Conservation (phyloP, 1,140 invertebrate species). For the Drosophila sp. region DNA sequence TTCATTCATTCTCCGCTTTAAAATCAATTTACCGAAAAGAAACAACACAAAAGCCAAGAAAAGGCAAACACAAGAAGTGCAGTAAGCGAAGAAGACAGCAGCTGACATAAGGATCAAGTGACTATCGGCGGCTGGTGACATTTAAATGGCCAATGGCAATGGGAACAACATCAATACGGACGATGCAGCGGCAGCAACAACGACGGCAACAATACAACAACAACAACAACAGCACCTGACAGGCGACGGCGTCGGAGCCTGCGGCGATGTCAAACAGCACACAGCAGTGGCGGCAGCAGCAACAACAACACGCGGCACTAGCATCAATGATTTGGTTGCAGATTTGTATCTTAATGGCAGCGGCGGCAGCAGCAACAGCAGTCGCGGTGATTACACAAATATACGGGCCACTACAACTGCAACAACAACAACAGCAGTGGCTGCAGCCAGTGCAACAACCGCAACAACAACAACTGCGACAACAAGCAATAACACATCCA, state of each 20-base stretch:
- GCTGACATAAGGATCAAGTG: slow-evolving; percentile 7
- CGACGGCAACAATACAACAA: slow-evolving; percentile 37
- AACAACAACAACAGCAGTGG: slow-evolving; percentile 7
- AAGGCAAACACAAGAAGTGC: slow-evolving; percentile 27
- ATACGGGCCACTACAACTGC: slow-evolving; percentile 43
- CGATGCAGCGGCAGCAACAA: slow-evolving; percentile 50
- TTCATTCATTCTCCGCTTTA: slow-evolving; percentile 4
- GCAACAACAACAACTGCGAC: slow-evolving; percentile 11
- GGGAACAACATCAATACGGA: slow-evolving; percentile 68
- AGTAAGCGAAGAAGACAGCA: slow-evolving; percentile 1
- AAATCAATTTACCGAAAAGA: slow-evolving; percentile 49
- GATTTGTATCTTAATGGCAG: slow-evolving; percentile 66
- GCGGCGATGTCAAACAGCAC: slow-evolving; percentile 38
- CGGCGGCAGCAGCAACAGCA: slow-evolving; percentile 18
- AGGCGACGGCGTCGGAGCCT: slow-evolving; percentile 33
- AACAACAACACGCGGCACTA: slow-evolving; percentile 16
- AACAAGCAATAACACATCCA: background rate
- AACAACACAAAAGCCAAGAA: slow-evolving; percentile 35
- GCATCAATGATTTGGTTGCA: slow-evolving; percentile 72
- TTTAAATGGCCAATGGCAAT: slow-evolving; percentile 79
- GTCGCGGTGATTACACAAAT: slow-evolving; percentile 59
- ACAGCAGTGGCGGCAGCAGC: slow-evolving; percentile 11
- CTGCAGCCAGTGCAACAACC: slow-evolving; percentile 14
- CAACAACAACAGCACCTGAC: slow-evolving; percentile 48
- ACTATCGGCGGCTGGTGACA: slow-evolving; percentile 19